Conservation (phyloP, 2,888 invertebrate species). For the Pseudoips prasinana region DNA sequence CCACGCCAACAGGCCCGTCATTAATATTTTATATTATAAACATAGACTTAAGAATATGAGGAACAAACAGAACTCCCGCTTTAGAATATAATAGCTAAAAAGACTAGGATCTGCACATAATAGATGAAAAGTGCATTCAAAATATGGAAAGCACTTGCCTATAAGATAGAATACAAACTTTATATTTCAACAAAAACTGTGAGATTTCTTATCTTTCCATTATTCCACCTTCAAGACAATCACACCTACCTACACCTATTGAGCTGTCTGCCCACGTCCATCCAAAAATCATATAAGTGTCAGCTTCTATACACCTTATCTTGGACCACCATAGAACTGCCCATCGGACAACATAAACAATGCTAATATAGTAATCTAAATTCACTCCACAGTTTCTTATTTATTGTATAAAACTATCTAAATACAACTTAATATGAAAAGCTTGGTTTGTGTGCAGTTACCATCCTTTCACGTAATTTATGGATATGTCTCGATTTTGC, state of each 20-base stretch:
- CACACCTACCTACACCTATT: conserved; percentile 27
- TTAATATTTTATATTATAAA: no score
- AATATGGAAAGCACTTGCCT: no score
- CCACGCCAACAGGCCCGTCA: no score
- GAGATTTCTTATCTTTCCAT: conserved; percentile 13
- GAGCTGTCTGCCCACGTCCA: conserved; percentile 30
- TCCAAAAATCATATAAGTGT: conserved; percentile 27
- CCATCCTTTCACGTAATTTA: no score
- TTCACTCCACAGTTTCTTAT: conserved; percentile 52
- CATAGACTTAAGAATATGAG: no score
- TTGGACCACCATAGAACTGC: conserved; percentile 52
- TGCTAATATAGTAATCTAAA: conserved; percentile 68
- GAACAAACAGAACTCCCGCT: no score
- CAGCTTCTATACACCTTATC: conserved; percentile 30
- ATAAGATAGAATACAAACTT: no score
- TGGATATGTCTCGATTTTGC: no score
- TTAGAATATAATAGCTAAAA: no score
- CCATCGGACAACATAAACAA: conserved; percentile 51
- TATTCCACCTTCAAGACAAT: conserved; percentile 19
- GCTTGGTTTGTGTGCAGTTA: conserved; percentile 2
- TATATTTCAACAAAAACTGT: neutral
- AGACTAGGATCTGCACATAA: no score
- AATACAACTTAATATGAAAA: conserved; percentile 36
- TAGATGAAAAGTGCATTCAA: no score
- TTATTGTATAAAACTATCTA: conserved; percentile 35